These are phyloP conservation scores for Semaprochilodus insignis DNA, from an alignment of 2,797 vertebrate genomes.

Conservation along the genomic window DNA sequence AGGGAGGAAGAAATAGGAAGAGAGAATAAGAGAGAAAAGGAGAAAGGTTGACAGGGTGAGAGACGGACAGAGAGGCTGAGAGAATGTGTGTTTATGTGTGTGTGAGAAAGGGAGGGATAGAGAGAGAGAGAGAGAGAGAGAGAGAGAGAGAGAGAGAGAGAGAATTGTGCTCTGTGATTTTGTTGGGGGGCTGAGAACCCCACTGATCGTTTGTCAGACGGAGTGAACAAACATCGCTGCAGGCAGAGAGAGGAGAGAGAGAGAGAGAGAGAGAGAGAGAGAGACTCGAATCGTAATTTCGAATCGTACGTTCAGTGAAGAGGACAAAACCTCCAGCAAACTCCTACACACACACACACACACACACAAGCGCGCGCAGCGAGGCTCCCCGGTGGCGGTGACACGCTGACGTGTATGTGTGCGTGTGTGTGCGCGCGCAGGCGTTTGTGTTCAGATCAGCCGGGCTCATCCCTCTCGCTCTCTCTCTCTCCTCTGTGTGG, in stretches of 20 bases:
- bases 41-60: not conserved
- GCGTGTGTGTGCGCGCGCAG: slow-evolving; percentile 2
- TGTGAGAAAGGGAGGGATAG: not conserved
- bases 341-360: not conserved
- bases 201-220: slow-evolving; percentile 46
- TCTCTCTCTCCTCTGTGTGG: slow-evolving; percentile 33
- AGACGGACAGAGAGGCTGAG: not conserved
- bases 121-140: not conserved
- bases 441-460: slow-evolving; percentile 32
- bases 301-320: not conserved
- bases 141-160: not conserved
- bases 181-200: slow-evolving; percentile 66
- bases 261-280: no score
- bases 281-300: not conserved
- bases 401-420: slow-evolving; percentile 37
- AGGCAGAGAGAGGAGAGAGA: slow-evolving; percentile 22
- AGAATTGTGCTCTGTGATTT: slow-evolving; percentile 54
- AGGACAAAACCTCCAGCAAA: slow-evolving; percentile 15
- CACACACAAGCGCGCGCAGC: slow-evolving; percentile 2
- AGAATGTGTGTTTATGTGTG: not conserved
- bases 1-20: not conserved
- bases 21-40: slow-evolving; percentile 30
- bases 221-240: slow-evolving; percentile 52
- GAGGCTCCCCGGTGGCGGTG: slow-evolving; percentile 40
- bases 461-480: slow-evolving; percentile 48